Evolutionary conservation across 2,888 invertebrate species (phyloP), one percentile per base, ranked within the genome.

Genomic region (Tribolium freemani): DNA sequence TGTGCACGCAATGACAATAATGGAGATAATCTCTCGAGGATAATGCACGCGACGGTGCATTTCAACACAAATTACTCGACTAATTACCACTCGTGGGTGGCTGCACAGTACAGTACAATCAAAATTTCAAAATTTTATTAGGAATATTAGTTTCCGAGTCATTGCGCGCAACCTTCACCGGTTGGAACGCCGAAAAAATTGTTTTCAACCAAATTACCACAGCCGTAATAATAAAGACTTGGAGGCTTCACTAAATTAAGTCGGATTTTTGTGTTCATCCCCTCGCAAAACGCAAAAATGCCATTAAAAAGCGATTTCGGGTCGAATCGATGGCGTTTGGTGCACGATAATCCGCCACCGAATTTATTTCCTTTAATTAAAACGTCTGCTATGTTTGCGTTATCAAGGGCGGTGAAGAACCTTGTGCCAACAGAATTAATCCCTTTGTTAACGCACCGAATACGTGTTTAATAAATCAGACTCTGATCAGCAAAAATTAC

Each of bases 361-460:
- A 58, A 58, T 58, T 58, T 46, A 58, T 64, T 51, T 64, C 53
- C 38, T 20, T 64, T 53, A 64, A 64, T 64, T 64, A 64, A 63
- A 63, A 51, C 63, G 63, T 51, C 51, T 30, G 10, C 11, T 30
- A 21, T 60, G 46, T 60, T 60, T 46, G 21, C 26, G 10, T 20
- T 21, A 57, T 31, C 58, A 26, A 53, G 26, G 53, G 53, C 26
- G 26, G 30, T 30, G 10, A 54, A 54, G 46, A 8, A 11, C 26
- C 13, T n/a, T 13, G 5, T 31, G 6, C 56, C 10, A 31, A 56
- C 56, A 56, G 56, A 44, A 57, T 38, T 57, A 57, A 57, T 57
- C 57, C 38, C 16, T 57, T 57, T 57, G 57, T 57, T 38, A 57
- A 57, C 26, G 1, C 16, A 30, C 56, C 9, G 56, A 13, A 8